Percentiles rank a stretch among this genome's conserved stretches.
These are phyloP conservation scores for Synanthedon formicaeformis DNA, from an alignment of 2,888 invertebrate genomes.

Conservation along the genomic window DNA sequence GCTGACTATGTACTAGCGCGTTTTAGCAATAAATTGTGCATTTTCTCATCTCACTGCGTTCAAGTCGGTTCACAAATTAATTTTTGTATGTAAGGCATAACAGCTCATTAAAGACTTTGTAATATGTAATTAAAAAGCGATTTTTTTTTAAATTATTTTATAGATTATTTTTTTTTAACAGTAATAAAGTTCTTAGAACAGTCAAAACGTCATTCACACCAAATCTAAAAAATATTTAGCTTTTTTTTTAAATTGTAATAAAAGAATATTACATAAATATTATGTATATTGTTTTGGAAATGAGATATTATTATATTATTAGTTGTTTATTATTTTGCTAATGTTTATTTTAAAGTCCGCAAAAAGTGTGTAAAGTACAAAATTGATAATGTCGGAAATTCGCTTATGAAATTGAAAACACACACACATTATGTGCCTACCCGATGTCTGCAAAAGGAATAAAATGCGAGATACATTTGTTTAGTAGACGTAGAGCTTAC, in stretches of 20 bases:
- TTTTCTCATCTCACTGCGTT: neutral
- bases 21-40: no score
- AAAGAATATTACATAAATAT: constrained; percentile 2
- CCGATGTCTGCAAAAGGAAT: no score
- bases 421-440: no score
- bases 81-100: neutral
- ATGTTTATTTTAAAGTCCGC: no score
- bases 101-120: neutral
- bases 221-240: neutral
- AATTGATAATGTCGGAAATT: no score
- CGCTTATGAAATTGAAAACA: no score
- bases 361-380: no score
- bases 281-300: constrained; percentile 3
- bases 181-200: neutral
- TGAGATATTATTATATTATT: constrained; percentile 1
- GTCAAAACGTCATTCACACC: no score
- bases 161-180: neutral
- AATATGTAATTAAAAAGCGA: neutral
- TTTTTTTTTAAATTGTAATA: neutral
- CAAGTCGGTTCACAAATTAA: neutral
- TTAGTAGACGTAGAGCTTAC: constrained; percentile 1
- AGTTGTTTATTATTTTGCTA: no score
- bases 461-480: neutral
- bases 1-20: no score
- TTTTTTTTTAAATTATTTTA: neutral